Evolutionary conservation across 2,797 vertebrate species (phyloP).

Genomic region (Onychomys arenicola): DNA sequence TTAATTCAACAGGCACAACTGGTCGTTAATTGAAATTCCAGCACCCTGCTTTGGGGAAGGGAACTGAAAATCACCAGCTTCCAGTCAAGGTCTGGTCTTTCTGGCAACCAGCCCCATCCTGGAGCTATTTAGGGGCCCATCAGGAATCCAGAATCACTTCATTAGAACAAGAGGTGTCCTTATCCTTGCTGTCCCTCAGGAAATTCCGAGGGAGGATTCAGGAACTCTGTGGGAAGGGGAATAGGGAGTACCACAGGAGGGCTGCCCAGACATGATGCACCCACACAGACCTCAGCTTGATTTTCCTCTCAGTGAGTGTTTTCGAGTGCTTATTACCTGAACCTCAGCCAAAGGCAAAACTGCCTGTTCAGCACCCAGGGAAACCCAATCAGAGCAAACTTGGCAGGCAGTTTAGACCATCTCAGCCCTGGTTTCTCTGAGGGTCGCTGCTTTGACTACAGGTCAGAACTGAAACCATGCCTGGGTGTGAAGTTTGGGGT

Average conservation of each 20-base stretch:
- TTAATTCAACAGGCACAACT: neutral
- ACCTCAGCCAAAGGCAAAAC: neutral
- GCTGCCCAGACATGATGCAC: neutral
- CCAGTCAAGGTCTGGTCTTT: neutral
- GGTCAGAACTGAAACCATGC: neutral
- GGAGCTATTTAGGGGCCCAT: neutral
- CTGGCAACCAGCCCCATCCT: neutral
- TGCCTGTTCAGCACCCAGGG: neutral
- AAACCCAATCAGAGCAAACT: neutral
- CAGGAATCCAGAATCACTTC: neutral
- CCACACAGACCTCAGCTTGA: neutral
- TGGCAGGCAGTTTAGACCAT: neutral
- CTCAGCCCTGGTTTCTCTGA: neutral
- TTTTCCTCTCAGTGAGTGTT: neutral
- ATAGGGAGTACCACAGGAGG: neutral
- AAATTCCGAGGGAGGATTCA: slow-evolving; percentile 31
- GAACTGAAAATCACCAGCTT: neutral
- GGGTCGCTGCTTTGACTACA: neutral
- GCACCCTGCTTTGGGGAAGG: neutral
- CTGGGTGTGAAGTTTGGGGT: accelerated
- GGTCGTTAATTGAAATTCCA: neutral
- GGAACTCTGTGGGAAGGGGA: neutral
- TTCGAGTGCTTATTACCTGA: neutral
- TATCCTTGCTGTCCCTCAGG: neutral
- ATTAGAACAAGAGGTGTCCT: slow-evolving; percentile 2